Evolutionary conservation across 1,140 invertebrate species (phyloP), one percentile per base, ranked within the genome.

Genomic region (Pseudomyrmex concolor): DNA sequence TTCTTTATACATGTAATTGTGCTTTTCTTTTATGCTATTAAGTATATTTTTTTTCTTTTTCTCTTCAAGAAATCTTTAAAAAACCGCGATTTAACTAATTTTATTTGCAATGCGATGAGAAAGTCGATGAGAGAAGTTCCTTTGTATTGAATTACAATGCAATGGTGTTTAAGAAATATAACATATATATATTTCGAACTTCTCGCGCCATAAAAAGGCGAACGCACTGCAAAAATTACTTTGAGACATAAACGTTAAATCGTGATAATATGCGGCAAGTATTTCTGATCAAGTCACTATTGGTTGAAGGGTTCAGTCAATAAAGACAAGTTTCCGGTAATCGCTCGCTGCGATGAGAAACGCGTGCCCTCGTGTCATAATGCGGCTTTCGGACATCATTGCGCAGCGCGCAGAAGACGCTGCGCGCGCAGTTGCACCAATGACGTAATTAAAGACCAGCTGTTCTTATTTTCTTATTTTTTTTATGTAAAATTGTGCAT

Each of bases 321-420:
- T 57, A 57, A 78, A 15, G 10, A 22, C 7, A 2, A 55, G 45
- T 15, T 43, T 66, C 22, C 10, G 22, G 10, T 9, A 2, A 51
- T 19, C 19, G 51, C 45, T 78, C 7, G 9, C n/a, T 13, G 13
- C 54, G 22, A 48, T 70, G 43, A 10, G 25, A 45, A 59, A 13
- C 19, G 54, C 45, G 43, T 50, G 76, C 71, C 76, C 19, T 43
- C 45, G 22, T 50, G 76, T 80, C 76, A 80, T 80, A 80, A 80
- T 80, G 76, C 76, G 19, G 76, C 3, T 80, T 50, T 71, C 13
- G 12, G 54, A 45, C 43, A 43, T 66, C 43, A 80, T 34, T 70
- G 17, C 55, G 43, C 59, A 43, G 7, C 19, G 43, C 51, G 5
- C 15, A 2, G 13, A 13, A 73, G 12, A 25, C 15, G 2, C 1